These are phyloP conservation scores for Himalopsyche phryganea DNA, from an alignment of 1,140 invertebrate species.

Conservation along the genomic window DNA sequence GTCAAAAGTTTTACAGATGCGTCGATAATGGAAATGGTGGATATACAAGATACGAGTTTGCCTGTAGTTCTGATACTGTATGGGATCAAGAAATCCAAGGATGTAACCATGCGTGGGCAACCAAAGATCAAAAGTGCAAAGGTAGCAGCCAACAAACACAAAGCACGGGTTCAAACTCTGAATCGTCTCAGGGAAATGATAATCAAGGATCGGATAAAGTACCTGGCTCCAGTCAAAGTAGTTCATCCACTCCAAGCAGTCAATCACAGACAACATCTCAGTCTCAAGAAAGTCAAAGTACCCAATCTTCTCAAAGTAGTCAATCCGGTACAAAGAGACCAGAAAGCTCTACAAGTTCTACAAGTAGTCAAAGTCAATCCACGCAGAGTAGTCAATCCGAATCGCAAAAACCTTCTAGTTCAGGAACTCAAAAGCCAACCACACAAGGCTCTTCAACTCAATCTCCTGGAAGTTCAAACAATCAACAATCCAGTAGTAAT, in stretches of 20 bases:
- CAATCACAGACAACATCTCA: not conserved
- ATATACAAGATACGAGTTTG: slow-evolving; percentile 55
- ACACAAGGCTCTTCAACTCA: slow-evolving; percentile 11
- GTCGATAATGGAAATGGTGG: slow-evolving; percentile 45
- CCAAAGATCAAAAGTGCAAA: slow-evolving; percentile 35
- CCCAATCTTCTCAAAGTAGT: slow-evolving; percentile 1
- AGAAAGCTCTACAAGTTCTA: slow-evolving; percentile 11
- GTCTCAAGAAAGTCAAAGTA: not conserved
- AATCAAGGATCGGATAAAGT: not conserved
- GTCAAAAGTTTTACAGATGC: slow-evolving; percentile 62
- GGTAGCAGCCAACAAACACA: slow-evolving; percentile 3
- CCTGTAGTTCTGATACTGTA: slow-evolving; percentile 58
- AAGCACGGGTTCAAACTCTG: slow-evolving; percentile 8
- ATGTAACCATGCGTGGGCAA: slow-evolving; percentile 58
- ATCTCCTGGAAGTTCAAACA: slow-evolving; percentile 2
- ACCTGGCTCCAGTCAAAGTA: not conserved
- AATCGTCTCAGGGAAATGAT: not conserved
- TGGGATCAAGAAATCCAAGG: slow-evolving; percentile 54
- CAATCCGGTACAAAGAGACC: not conserved
- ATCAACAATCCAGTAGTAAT: not conserved
- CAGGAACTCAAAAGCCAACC: not conserved
- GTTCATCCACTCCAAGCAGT: not conserved
- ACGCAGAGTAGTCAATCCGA: not conserved
- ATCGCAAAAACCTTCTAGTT: not conserved
- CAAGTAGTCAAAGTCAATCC: slow-evolving; percentile 14